Evolutionary conservation across 2,113 vertebrate species (phyloP).

Genomic region (Syngnathoides biaculeatus): DNA sequence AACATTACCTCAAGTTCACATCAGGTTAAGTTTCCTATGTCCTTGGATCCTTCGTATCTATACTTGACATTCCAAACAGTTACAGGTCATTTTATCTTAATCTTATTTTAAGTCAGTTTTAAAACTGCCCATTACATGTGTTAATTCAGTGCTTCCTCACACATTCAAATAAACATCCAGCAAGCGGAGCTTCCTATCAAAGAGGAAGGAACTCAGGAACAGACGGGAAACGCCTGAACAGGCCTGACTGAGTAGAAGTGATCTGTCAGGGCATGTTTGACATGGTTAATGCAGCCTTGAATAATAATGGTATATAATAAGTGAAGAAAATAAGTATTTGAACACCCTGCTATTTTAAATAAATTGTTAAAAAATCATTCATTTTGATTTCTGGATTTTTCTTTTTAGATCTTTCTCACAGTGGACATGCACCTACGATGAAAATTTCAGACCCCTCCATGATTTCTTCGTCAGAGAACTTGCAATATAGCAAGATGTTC

Average conservation of each 20-base stretch:
- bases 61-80: not conserved
- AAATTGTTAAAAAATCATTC: too few relatives aligned
- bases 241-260: not conserved
- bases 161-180: conserved; percentile 21
- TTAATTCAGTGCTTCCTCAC: conserved; percentile 1
- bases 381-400: too few relatives aligned
- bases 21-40: conserved; percentile 38
- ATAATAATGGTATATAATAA: too few relatives aligned
- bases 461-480: too few relatives aligned
- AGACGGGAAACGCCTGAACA: conserved; percentile 69
- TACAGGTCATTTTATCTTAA: not conserved
- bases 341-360: too few relatives aligned
- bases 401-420: too few relatives aligned
- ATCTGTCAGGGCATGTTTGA: not conserved
- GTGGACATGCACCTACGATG: too few relatives aligned
- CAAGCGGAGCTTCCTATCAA: conserved; percentile 40
- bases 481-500: too few relatives aligned
- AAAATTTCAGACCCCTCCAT: too few relatives aligned
- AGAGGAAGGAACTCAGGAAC: conserved; percentile 50
- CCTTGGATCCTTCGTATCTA: conserved; percentile 40
- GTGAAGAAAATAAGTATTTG: too few relatives aligned
- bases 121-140: not conserved
- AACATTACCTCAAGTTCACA: conserved; percentile 34
- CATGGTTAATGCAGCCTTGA: not conserved
- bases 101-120: not conserved